These are phyloP conservation scores for Morus bassanus DNA, from an alignment of 2,797 vertebrate species.

Conservation along the genomic window DNA sequence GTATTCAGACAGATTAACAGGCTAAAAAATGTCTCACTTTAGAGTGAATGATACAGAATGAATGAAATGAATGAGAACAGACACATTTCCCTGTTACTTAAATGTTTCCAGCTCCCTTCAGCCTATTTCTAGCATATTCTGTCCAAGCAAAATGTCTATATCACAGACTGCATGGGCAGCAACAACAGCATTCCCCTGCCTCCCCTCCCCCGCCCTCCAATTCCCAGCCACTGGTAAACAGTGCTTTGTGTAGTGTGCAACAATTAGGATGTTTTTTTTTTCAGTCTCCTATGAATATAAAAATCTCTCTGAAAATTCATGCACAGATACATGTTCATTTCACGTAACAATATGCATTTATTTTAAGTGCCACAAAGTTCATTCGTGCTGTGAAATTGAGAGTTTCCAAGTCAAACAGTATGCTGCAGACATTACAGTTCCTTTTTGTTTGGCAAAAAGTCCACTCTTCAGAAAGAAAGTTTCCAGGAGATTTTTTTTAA, in stretches of 20 bases:
- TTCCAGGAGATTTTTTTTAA: neutral
- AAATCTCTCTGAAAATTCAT: neutral
- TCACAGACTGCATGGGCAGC: rapidly evolving
- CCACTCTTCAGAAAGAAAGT: neutral
- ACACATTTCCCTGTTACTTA: neutral
- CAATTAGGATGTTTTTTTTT: neutral
- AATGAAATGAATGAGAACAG: neutral
- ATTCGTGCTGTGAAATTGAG: neutral
- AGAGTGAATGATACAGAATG: neutral
- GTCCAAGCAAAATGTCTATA: neutral
- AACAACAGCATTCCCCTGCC: neutral
- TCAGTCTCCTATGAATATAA: neutral
- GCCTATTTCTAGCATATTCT: neutral
- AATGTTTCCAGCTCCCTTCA: neutral
- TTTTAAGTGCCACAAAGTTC: neutral
- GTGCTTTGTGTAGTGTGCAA: neutral
- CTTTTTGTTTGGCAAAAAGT: neutral
- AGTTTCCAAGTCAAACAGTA: neutral
- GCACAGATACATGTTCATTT: neutral
- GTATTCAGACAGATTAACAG: neutral
- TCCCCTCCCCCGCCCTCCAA: rapidly evolving
- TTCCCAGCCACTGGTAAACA: neutral
- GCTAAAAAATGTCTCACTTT: neutral
- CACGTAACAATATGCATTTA: neutral
- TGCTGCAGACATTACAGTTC: neutral